phyloP scores from a whole-genome alignment of 1,140 invertebrate species.

The Aphelenchoides fujianensis region DNA sequence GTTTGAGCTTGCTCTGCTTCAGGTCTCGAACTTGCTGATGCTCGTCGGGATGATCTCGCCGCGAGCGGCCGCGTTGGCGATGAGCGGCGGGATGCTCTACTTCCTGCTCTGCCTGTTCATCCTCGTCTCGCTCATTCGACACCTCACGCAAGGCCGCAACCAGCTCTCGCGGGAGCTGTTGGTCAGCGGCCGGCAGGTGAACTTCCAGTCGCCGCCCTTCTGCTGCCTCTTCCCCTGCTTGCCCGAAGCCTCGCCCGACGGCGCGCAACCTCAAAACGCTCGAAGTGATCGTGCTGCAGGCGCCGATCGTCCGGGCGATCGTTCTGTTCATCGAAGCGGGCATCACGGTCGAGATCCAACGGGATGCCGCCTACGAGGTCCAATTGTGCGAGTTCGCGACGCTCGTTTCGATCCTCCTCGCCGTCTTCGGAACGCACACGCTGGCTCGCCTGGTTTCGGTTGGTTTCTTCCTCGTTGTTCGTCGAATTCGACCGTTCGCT shows the following conservation, averaged over 20 bases:
- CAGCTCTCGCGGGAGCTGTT: constrained; percentile 24
- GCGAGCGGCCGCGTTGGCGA: constrained; percentile 36
- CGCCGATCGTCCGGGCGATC: constrained; percentile 40
- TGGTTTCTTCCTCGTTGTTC: not conserved
- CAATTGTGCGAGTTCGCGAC: constrained; percentile 48
- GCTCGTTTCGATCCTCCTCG: constrained; percentile 38
- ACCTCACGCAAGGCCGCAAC: constrained; percentile 25
- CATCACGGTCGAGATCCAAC: constrained; percentile 21
- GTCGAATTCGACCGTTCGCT: not conserved
- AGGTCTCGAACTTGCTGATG: constrained; percentile 38
- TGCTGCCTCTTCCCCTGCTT: constrained; percentile 36
- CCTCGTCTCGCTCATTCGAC: constrained; percentile 42
- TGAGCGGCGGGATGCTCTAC: constrained; percentile 41
- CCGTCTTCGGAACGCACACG: constrained; percentile 44
- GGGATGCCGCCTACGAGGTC: constrained; percentile 17
- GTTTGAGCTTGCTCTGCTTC: no score
- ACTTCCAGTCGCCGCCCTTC: constrained; percentile 40
- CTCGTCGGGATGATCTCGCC: constrained; percentile 43
- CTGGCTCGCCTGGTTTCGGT: constrained; percentile 42
- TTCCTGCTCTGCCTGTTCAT: constrained; percentile 45
- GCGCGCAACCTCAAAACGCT: constrained; percentile 29
- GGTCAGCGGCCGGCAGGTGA: constrained; percentile 20
- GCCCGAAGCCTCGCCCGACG: constrained; percentile 34
- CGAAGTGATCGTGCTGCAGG: constrained; percentile 46
- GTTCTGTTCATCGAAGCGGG: constrained; percentile 16